These are phyloP conservation scores for Proisotoma minuta DNA, from an alignment of 2,888 invertebrate species.

Conservation along the genomic window DNA sequence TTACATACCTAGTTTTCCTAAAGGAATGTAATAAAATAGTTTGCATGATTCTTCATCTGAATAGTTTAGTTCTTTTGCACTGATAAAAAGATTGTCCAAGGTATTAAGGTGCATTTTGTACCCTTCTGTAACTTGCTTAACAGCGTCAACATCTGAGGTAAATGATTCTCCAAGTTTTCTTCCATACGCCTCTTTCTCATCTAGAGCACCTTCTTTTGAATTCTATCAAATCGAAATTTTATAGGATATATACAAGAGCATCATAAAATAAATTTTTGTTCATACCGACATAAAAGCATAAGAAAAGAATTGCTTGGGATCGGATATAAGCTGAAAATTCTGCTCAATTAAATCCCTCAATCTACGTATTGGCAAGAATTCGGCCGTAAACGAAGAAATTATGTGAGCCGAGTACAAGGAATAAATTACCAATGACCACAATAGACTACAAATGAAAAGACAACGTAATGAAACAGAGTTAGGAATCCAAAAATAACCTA, in stretches of 20 bases:
- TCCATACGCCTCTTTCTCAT: neutral
- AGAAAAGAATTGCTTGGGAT: conserved; percentile 16
- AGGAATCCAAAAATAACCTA: conserved; percentile 12
- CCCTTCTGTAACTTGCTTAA: conserved; percentile 4
- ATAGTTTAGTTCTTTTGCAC: neutral
- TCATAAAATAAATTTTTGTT: neutral
- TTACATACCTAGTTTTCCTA: conserved; percentile 14
- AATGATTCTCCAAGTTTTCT: neutral
- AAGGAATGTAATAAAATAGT: conserved; percentile 4
- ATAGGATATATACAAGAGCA: no score
- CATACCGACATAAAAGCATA: neutral
- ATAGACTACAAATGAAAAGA: neutral
- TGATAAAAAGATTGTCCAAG: conserved; percentile 1
- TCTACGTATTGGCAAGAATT: conserved; percentile 6
- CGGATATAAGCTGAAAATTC: conserved; percentile 9
- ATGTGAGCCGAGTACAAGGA: conserved; percentile 13
- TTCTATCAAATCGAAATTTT: no score
- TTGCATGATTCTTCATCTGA: conserved; percentile 18
- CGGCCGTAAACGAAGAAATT: conserved; percentile 15
- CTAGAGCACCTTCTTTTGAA: no score
- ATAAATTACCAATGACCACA: conserved; percentile 13
- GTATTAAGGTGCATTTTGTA: conserved; percentile 4
- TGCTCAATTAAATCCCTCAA: conserved; percentile 7
- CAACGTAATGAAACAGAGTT: conserved; percentile 1
- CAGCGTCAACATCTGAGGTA: conserved; percentile 9